Evolutionary conservation across 1,140 invertebrate genomes (phyloP).

Genomic region (Drosophila bifasciata): DNA sequence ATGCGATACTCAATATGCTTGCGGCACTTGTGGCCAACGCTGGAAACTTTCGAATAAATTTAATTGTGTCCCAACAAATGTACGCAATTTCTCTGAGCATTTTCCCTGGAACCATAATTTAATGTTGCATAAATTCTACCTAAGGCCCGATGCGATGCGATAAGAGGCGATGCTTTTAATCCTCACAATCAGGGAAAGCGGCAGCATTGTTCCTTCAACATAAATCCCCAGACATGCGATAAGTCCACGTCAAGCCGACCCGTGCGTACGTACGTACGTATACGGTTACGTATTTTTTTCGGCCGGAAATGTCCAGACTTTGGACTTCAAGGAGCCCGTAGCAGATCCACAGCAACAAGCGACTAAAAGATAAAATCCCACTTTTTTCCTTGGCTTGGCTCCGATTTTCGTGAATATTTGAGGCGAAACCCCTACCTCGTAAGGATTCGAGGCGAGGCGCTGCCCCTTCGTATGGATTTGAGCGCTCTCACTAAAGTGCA

Average conservation of each 20-base stretch:
- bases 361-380: conserved; percentile 63
- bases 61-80: conserved; percentile 51
- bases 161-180: conserved; percentile 56
- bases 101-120: conserved; percentile 49
- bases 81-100: conserved; percentile 20
- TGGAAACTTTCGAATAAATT: conserved; percentile 62
- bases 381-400: conserved; percentile 45
- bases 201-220: conserved; percentile 46
- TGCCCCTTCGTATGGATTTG: conserved; percentile 21
- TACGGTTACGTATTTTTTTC: conserved; percentile 14
- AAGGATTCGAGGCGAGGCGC: no score
- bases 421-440: neutral
- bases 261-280: neutral
- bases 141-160: no score
- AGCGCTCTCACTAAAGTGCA: conserved; percentile 50
- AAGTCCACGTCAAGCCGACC: conserved; percentile 47
- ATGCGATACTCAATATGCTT: conserved; percentile 24
- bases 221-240: conserved; percentile 69
- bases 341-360: conserved; percentile 43
- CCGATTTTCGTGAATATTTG: conserved; percentile 8
- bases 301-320: conserved; percentile 42
- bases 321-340: conserved; percentile 28
- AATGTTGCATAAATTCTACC: conserved; percentile 35
- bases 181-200: conserved; percentile 30
- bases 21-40: conserved; percentile 17